Percentiles rank a stretch among this genome's conserved stretches.
Evolutionary conservation across 1,140 invertebrate species (phyloP).

Genomic region (Lysiphlebus fabarum): DNA sequence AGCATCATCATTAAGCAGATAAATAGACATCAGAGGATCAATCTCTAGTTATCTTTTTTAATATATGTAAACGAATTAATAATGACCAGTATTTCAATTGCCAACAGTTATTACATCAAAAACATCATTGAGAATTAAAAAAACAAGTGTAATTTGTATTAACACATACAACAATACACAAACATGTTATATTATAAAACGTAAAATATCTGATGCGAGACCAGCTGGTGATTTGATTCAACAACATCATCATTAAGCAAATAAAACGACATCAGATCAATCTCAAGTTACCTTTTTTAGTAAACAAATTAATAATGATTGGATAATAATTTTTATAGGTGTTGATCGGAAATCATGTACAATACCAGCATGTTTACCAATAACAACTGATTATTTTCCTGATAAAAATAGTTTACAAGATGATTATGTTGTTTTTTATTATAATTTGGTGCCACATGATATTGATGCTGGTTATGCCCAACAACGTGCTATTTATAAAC

Average conservation of each 20-base stretch:
- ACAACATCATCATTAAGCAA: constrained; percentile 87
- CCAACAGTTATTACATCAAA: constrained; percentile 63
- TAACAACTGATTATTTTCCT: constrained; percentile 98
- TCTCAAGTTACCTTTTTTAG: constrained; percentile 38
- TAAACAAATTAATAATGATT: constrained; percentile 3
- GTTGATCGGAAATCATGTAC: constrained; percentile 99
- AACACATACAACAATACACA: too few relatives aligned
- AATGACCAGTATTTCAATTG: constrained; percentile 88
- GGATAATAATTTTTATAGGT: constrained; percentile 66
- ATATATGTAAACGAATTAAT: too few relatives aligned
- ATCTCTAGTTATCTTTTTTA: too few relatives aligned
- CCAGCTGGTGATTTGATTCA: constrained; percentile 86
- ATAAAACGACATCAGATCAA: constrained; percentile 39
- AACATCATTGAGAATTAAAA: constrained; percentile 61
- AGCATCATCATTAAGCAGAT: too few relatives aligned
- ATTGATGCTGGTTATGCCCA: constrained; percentile 84
- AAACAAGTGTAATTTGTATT: constrained; percentile 66
- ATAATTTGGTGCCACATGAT: constrained; percentile 86
- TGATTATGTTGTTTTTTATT: constrained; percentile 90
- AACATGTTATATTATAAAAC: too few relatives aligned
- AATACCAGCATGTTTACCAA: constrained; percentile 93
- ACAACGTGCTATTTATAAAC: constrained; percentile 75
- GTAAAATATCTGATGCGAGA: too few relatives aligned
- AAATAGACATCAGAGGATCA: too few relatives aligned
- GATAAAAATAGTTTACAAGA: constrained; percentile 87